These are phyloP conservation scores for Chrysomallon squamiferum DNA, from an alignment of 1,140 invertebrate species.

Conservation along the genomic window DNA sequence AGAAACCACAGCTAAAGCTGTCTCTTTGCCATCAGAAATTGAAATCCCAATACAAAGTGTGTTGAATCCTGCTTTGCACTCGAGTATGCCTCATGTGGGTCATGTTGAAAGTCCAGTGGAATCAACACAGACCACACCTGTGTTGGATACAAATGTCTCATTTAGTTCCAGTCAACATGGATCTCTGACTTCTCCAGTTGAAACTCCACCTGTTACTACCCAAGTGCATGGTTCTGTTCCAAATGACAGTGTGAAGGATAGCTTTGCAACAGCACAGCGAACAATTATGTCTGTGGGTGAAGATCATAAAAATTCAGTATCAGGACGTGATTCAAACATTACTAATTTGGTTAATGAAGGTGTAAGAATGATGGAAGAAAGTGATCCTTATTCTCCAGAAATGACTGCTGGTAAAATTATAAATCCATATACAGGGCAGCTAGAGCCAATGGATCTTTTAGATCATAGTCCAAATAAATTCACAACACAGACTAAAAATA, in stretches of 20 bases:
- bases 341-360: neutral
- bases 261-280: too few species aligned
- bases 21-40: constrained; percentile 20
- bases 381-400: constrained; percentile 21
- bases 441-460: constrained; percentile 74
- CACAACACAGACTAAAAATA: constrained; percentile 1
- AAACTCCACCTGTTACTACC: too few species aligned
- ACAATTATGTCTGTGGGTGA: too few species aligned
- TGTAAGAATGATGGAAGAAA: neutral
- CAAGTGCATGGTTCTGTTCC: too few species aligned
- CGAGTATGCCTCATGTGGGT: neutral
- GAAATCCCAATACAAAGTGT: constrained; percentile 61
- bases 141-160: constrained; percentile 1
- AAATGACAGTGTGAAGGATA: too few species aligned
- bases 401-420: constrained; percentile 73
- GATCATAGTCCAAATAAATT: constrained; percentile 41
- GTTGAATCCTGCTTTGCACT: constrained; percentile 27
- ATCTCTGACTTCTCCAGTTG: neutral
- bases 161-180: neutral
- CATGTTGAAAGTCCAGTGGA: constrained; percentile 4
- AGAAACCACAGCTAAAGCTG: constrained; percentile 28
- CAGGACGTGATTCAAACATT: too few species aligned
- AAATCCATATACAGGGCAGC: constrained; percentile 84
- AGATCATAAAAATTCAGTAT: too few species aligned
- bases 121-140: neutral